A percentile compares a stretch with the other conserved stretches of the same genome.
Conservation (phyloP, 2,113 vertebrate genomes). For the Corydoras sp. region DNA sequence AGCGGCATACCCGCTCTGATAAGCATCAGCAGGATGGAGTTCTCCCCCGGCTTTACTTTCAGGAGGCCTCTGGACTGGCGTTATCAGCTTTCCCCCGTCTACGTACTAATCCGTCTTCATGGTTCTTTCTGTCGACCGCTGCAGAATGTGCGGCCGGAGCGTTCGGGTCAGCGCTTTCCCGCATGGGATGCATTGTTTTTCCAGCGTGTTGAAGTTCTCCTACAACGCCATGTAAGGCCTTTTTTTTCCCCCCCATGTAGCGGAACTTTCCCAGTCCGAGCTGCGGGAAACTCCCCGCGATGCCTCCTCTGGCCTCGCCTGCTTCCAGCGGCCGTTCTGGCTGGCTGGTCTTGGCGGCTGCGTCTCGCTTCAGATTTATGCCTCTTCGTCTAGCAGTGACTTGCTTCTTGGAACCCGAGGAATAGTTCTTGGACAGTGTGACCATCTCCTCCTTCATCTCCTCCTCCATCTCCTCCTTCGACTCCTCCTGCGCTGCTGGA, state of each 20-base stretch:
- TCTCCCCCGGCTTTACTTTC: not conserved
- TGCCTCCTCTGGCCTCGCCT: slow-evolving; percentile 22
- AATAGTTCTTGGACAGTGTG: slow-evolving; percentile 25
- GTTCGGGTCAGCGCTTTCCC: slow-evolving; percentile 63
- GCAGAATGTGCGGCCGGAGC: slow-evolving; percentile 55
- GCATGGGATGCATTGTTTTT: not conserved
- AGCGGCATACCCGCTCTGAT: slow-evolving; percentile 1
- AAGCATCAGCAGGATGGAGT: slow-evolving; percentile 3
- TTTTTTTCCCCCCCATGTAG: slow-evolving; percentile 3
- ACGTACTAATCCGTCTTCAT: slow-evolving; percentile 66
- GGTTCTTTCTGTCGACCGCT: slow-evolving; percentile 34
- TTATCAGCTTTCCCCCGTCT: slow-evolving; percentile 7
- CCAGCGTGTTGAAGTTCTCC: not conserved
- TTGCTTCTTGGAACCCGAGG: slow-evolving; percentile 24
- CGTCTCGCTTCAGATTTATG: slow-evolving; percentile 33
- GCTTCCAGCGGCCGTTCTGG: slow-evolving; percentile 26
- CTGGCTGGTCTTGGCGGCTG: slow-evolving; percentile 32
- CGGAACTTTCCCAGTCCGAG: slow-evolving; percentile 9
- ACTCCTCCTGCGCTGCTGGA: not conserved
- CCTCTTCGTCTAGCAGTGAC: slow-evolving; percentile 28
- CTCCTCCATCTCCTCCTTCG: too few relatives aligned
- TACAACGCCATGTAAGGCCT: not conserved
- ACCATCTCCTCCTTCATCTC: not conserved
- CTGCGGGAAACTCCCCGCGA: slow-evolving; percentile 45
- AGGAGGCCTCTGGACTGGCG: not conserved